Percentiles rank a stretch among this genome's conserved stretches.
These are phyloP conservation scores for Burhinus oedicnemus DNA, from an alignment of 2,113 vertebrate genomes.

Conservation along the genomic window DNA sequence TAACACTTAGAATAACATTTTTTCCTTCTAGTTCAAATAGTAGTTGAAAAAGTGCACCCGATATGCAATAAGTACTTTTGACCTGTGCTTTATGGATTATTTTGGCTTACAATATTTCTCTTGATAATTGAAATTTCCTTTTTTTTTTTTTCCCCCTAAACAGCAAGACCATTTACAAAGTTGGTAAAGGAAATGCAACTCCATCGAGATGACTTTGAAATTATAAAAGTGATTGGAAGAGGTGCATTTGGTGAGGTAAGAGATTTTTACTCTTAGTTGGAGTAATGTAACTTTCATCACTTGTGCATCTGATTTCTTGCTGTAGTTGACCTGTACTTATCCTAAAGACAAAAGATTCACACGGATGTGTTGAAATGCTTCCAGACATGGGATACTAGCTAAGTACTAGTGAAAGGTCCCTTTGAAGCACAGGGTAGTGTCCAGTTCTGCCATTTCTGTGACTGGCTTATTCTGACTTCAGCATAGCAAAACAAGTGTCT, in stretches of 20 bases:
- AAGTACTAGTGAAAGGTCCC: not conserved
- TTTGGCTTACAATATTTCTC: not conserved
- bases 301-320: not conserved
- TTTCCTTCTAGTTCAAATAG: not conserved
- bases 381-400: not conserved
- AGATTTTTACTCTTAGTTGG: not conserved
- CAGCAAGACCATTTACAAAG: conserved; percentile 83
- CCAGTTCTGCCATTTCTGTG: not conserved
- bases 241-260: conserved; percentile 87
- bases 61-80: not conserved
- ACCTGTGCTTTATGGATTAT: not conserved
- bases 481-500: not conserved
- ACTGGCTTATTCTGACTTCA: not conserved
- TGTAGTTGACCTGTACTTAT: not conserved
- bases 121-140: not conserved
- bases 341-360: not conserved
- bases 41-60: not conserved
- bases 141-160: not conserved
- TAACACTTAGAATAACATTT: not conserved
- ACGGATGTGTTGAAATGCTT: not conserved
- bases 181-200: conserved; percentile 85
- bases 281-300: rapidly evolving
- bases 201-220: conserved; percentile 85
- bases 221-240: conserved; percentile 86
- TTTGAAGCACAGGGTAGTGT: not conserved